Base-by-base conservation (phyloP, 2,888 invertebrate species). In the Thecocarcelia acutangulata region DNA sequence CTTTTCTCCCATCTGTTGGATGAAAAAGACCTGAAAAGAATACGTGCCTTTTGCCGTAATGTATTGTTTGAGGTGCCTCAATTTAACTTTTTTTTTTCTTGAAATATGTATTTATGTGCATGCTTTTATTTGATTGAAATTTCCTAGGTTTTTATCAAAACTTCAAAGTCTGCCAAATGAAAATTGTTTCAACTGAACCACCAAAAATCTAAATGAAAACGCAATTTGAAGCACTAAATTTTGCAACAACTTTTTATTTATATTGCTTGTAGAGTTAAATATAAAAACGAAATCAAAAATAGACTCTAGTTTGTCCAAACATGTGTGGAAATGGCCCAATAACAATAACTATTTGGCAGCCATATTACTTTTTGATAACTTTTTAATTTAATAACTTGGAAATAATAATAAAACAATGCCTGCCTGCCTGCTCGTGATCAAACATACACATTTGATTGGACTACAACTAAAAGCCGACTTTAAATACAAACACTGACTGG, bases 311-410 rank as follows among this genome's bases (percentile, higher is more conserved):
- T 33, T 33, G 33, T 33, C 33, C 33, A 8, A 33, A 33, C 33
- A 33, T 33, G 33, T 28, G 59, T 42, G 64, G 3, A 58, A 68
- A 68, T 68, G 68, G 15, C 21, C 44, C 61, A 80, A 76, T 54
- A 70, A 58, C 73, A 68, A 76, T 81, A 74, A 74, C 52, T 74
- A 15, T 82, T 82, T 82, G 82, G 82, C 82, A 82, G 82, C 69
- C 78, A 78, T 78, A 77, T 74, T 82, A 82, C 69, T 82, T 76
- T 74, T 68, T 74, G 77, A 78, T 74, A 82, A 82, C 28, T 78
- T 82, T 82, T 78, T 82, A 82, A 82, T 82, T 78, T 82, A 82
- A 82, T 82, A 82, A 82, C 82, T 82, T 74, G 69, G 58, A 72
- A 61, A 54, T 33, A 73, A 74, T 50, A 80, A 70, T 54, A 56